Evolutionary conservation across 2,797 vertebrate species (phyloP), one percentile per base, ranked within the genome.

Genomic region (Rhinichthys osculus): DNA sequence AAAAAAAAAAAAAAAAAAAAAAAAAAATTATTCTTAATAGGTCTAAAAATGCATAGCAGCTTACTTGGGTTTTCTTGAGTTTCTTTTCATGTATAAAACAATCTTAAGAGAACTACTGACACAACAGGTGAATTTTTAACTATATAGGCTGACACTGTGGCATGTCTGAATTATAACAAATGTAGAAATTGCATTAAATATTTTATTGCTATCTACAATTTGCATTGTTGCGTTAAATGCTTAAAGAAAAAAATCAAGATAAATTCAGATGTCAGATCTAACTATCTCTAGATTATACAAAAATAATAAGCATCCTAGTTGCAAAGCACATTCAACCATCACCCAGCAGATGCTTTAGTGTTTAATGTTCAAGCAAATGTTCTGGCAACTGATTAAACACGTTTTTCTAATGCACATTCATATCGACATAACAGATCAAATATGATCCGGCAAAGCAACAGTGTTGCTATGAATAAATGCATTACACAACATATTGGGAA

Each of bases 401-500:
- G 50, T 23, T 14, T 21, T 35, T n/a, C 35, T 11, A 38, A 21
- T 11, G 67, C 67, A 69, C 67, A 38, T 23, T 10, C 4, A 69
- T 69, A 9, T 69, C 17, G 7, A 67, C 1, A 67, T 27, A 30
- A 64, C 27, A 66, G 27, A 66, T 23, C 50, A 40, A 40, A 40
- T 70, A 78, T 8, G 23, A 14, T 66, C 13, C 7, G 19, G 23
- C 52, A 47, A 71, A 73, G 77, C 70, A 70, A 84, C 82, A 77
- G 71, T 66, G 42, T 66, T 73, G 72, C 54, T 40, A 80, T 52
- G 27, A 84, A 84, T 52, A 23, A 69, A 77, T 54, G 33, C 83
- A 67, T 80, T 54, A 85, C 52, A 83, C 66, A 76, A 62, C 74
- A 85, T 47, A 83, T 67, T 66, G 30, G 30, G 33, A 78, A 87